Base-by-base conservation (phyloP, 2,797 vertebrate species). In the Prunella strophiata region DNA sequence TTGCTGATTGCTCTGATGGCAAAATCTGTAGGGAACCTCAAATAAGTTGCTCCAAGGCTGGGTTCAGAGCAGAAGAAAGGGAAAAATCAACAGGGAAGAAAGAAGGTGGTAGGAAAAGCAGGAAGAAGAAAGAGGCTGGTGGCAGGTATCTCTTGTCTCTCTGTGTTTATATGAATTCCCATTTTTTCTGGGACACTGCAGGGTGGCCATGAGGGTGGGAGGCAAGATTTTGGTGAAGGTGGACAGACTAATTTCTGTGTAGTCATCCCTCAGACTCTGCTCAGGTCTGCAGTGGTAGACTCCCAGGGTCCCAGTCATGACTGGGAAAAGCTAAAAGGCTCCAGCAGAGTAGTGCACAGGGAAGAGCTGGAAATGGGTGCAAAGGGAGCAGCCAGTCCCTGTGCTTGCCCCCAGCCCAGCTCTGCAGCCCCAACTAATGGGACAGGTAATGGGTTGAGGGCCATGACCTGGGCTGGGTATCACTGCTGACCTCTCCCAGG, bases 401-500 rank as follows among this genome's bases (percentile, higher is more conserved):
- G 11, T 1, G 3, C 47, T 25, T 45, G 5, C 42, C 23, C 42
- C n/a, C 30, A 54, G n/a, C 29, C 42, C 65, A 73, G 8, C 36
- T 30, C 58, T 48, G 43, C 61, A 76, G 57, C 38, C 45, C 40
- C 66, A 79, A 7, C 5, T 73, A 34, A 77, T 3, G 3, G 84
- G 61, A 38, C 47, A 86, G 68, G 54, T 85, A 91, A 85, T 80
- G 71, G 76, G 21, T 5, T 73, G 79, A 47, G 51, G 66, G 72
- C 42, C 68, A 26, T 66, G 91, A 75, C 93, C 86, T 45, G 40
- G 38, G 32, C 74, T 87, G 86, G 58, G 71, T n/a, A 67, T 83
- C 34, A 1, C 79, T 84, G 74, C 58, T 2, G 59, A 89, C 90
- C 59, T 91, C 75, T 93, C 47, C 42, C 26, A n/a, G 40, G 43